Conservation (phyloP, 2,797 vertebrate genomes). For the Phaenicophaeus curvirostris region DNA sequence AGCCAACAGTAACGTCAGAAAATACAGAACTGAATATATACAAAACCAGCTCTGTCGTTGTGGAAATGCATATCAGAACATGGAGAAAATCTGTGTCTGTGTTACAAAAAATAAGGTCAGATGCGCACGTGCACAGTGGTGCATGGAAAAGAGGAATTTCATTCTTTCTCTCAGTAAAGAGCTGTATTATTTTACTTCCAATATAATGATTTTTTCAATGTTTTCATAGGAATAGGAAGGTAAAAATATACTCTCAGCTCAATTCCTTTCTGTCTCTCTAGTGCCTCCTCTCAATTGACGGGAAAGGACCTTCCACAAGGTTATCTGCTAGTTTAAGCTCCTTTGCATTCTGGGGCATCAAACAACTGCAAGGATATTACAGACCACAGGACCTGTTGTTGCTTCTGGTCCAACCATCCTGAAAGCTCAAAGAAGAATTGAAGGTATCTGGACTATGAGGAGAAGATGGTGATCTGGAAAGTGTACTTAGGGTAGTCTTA, state of each 20-base stretch:
- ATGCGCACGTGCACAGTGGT: not conserved
- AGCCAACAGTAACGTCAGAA: not conserved
- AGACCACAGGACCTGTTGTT: not conserved
- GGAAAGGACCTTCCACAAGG: not conserved
- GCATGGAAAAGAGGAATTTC: not conserved
- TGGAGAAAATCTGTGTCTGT: not conserved
- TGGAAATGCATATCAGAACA: not conserved
- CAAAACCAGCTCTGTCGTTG: not conserved
- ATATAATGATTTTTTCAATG: not conserved
- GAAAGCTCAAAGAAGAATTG: not conserved
- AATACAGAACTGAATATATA: not conserved
- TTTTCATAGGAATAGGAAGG: not conserved
- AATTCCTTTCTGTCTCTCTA: not conserved
- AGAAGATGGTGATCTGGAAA: not conserved
- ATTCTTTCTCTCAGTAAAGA: not conserved
- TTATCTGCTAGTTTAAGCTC: not conserved
- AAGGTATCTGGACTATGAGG: not conserved
- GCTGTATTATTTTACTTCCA: not conserved
- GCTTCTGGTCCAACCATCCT: not conserved
- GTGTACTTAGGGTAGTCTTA: not conserved
- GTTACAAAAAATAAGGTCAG: not conserved
- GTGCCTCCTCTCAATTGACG: not conserved
- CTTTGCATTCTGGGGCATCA: not conserved
- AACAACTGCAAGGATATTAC: not conserved
- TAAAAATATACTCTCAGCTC: not conserved